Conservation (phyloP, 2,888 invertebrate species). For the Miltochrista miniata region DNA sequence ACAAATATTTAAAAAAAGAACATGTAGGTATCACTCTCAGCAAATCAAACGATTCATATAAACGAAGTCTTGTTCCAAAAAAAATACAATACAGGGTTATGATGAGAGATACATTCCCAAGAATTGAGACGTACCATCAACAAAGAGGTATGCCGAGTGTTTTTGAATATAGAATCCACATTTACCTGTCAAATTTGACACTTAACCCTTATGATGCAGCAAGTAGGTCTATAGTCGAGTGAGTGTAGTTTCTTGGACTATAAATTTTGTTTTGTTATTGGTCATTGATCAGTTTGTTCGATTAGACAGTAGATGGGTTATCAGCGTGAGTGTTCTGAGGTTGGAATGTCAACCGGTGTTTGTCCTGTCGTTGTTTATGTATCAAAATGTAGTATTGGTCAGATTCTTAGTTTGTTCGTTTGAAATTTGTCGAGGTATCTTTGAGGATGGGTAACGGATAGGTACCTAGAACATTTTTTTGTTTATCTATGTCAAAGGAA, state of each 20-base stretch:
- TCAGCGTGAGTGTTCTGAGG: slow-evolving; percentile 64
- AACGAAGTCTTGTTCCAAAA: slow-evolving; percentile 31
- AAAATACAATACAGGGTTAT: slow-evolving; percentile 43
- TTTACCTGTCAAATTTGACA: slow-evolving; percentile 10
- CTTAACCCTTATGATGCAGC: slow-evolving; percentile 24
- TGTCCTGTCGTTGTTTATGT: slow-evolving; percentile 45
- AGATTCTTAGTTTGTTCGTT: slow-evolving; percentile 5
- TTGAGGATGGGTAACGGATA: neutral
- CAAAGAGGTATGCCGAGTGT: slow-evolving; percentile 63
- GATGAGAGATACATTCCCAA: slow-evolving; percentile 63
- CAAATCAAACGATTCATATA: slow-evolving; percentile 29
- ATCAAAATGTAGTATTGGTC: slow-evolving; percentile 37
- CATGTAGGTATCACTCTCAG: neutral
- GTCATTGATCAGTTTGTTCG: slow-evolving; percentile 60
- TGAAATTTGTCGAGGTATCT: slow-evolving; percentile 9
- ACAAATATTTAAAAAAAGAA: too few species aligned
- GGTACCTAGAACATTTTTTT: too few species aligned
- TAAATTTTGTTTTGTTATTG: slow-evolving; percentile 27
- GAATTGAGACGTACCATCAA: slow-evolving; percentile 73
- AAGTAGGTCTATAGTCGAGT: slow-evolving; percentile 33
- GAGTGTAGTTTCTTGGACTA: neutral
- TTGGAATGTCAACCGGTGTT: slow-evolving; percentile 55
- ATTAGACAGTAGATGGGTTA: slow-evolving; percentile 70
- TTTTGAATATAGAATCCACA: slow-evolving; percentile 28
- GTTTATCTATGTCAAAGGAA: too few species aligned